Evolutionary conservation across 2,888 invertebrate species (phyloP).

Genomic region (Acanthosepion lycidas): DNA sequence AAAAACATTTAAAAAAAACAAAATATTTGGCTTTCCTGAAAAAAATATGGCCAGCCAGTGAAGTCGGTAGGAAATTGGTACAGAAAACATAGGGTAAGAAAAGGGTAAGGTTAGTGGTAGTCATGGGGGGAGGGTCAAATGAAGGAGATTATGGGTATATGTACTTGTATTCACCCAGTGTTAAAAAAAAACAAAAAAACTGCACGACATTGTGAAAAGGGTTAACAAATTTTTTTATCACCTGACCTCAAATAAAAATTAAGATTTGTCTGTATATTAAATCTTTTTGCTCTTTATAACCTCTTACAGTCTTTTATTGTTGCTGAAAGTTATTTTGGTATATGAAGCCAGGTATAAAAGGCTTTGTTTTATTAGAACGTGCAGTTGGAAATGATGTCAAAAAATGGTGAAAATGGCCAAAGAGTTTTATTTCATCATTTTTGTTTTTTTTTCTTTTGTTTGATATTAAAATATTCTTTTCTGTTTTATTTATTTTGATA

Average conservation of each 20-base stretch:
- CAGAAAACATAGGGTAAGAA: background rate
- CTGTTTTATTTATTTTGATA: background rate
- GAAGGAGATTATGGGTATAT: background rate
- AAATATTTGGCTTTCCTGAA: background rate
- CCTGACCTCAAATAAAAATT: too few relatives aligned
- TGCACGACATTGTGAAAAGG: too few relatives aligned
- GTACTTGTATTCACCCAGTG: background rate
- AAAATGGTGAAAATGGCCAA: background rate
- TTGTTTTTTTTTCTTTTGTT: too few relatives aligned
- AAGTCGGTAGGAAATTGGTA: background rate
- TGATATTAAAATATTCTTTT: too few relatives aligned
- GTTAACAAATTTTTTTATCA: too few relatives aligned
- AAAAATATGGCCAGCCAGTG: background rate
- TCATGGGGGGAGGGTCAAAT: background rate
- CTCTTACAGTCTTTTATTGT: background rate
- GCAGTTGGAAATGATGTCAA: background rate
- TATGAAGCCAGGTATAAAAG: background rate
- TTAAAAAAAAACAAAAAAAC: background rate
- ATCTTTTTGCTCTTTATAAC: background rate
- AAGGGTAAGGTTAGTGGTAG: background rate
- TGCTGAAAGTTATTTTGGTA: background rate
- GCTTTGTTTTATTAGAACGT: background rate
- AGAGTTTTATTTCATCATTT: background rate
- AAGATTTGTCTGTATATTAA: too few relatives aligned
- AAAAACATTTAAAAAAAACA: background rate